Evolutionary conservation across 2,113 vertebrate species (phyloP), one percentile per base, ranked within the genome.

Genomic region (Catharus bicknelli): DNA sequence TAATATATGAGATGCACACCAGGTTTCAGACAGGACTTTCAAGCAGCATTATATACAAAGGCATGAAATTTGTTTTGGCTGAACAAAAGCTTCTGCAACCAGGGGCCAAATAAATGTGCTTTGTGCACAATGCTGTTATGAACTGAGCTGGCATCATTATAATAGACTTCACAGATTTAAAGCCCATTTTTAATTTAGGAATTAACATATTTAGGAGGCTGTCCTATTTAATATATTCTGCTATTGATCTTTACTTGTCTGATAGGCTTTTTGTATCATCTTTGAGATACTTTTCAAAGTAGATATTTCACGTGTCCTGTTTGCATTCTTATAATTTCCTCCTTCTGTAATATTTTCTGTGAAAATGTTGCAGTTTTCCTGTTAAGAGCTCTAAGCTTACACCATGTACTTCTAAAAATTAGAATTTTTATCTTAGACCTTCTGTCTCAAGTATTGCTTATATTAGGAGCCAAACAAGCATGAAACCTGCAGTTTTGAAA

Each of bases 401-500:
- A 48, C 29, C 19, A 29, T 8, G 1, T 80, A 48, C 53, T 83
- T 90, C 29, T 73, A n/a, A 79, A 94, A 86, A 45, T 2, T 25
- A 16, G 34, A 43, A 21, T 36, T 84, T 89, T 78, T 82, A 32
- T 72, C 54, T 81, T 70, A 11, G 16, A 5, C 26, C 19, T 89
- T 84, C 2, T 68, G 4, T 59, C 61, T 83, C 40, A 14, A 57
- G 47, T 53, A 67, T 81, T 88, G 16, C 27, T 66, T 90, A 9
- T 73, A 43, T 73, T 70, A 80, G 40, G 45, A 87, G 15, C 8
- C 20, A 69, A 87, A 90, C 29, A 82, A 88, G 55, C 34, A 77
- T 74, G 76, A 92, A 90, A 87, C 18, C 21, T 85, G 38, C 17
- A 76, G 42, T 62, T 96, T 82, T 69, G 81, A 92, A 89, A 84